A percentile compares a stretch with the other conserved stretches of the same genome.
Conservation (phyloP, 2,113 vertebrate species). For the Seriola aureovittata region DNA sequence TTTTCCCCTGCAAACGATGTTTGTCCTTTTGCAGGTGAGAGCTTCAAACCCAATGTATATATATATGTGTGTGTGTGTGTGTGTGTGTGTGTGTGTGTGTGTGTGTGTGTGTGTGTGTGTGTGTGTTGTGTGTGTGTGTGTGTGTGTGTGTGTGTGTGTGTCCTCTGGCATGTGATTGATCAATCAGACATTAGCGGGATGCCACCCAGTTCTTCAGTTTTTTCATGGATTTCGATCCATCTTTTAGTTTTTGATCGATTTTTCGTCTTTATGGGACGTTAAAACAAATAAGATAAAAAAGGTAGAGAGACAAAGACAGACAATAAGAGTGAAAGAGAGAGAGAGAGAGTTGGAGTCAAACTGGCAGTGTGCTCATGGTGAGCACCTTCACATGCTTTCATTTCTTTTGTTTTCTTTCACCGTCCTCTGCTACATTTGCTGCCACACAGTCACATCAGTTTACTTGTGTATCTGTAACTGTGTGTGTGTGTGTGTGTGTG, state of each 20-base stretch:
- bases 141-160: background rate
- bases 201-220: background rate
- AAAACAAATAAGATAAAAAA: background rate
- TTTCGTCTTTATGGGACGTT: background rate
- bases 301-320: background rate
- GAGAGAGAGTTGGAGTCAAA: background rate
- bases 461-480: background rate
- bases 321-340: background rate
- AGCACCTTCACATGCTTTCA: background rate
- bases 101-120: background rate
- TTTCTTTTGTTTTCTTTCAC: constrained; percentile 12
- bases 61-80: background rate
- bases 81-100: constrained; percentile 5
- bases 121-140: constrained; percentile 2
- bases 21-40: constrained; percentile 34
- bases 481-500: background rate
- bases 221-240: too few relatives aligned
- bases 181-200: background rate
- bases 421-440: constrained; percentile 57
- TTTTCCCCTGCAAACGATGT: too few relatives aligned
- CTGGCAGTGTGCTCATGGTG: background rate
- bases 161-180: background rate
- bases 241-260: background rate
- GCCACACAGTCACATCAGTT: constrained; percentile 35
- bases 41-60: background rate